Evolutionary conservation across 2,888 invertebrate species (phyloP), one percentile per base, ranked within the genome.

Genomic region (Epinotia brunnichana): DNA sequence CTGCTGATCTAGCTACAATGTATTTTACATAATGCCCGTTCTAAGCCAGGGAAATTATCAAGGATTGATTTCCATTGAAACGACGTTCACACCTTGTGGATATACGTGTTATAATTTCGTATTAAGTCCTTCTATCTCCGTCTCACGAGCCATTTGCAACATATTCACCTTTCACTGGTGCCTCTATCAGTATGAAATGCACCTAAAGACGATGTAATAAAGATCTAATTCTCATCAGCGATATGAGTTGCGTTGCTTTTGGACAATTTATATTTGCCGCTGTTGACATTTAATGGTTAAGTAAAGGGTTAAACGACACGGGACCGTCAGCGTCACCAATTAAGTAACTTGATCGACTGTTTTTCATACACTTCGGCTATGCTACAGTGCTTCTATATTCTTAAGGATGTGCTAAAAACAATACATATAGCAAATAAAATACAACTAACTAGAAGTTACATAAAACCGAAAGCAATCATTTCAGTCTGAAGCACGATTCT

Each of bases 251-350:
- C 67, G 62, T 56, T 39, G 61, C 61, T 56, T 64, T 64, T 39
- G 41, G 60, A 67, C 29, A 62, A 72, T 62, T 68, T 62, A 66
- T 59, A 72, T 72, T 56, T 48, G 61, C 66, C 54, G 67, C 67
- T 62, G 61, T 72, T 72, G 67, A 72, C 67, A 72, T 72, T 61
- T 54, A 17, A 66, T 63, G n/a, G n/a, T 39, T 54, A 56, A 54
- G 64, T 64, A 13, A 21, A 39, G 54, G 54, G 66, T 54, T n/a
- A 10, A n/a, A 11, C 54, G 24, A 39, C 39, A 41, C 41, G 54
- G 54, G 66, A n/a, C 66, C 35, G 19, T 17, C 54, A 17, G n/a
- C 21, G n/a, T 48, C 15, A 15, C 15, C 44, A 44, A 15, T 13
- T 44, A 15, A 3, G 0, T 15, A 44, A 13, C 15, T 44, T 44